Percentiles rank a stretch among this genome's conserved stretches.
These are phyloP conservation scores for Mnemiopsis leidyi DNA, from an alignment of 37 sponge, comb jelly and placozoan species.

Conservation along the genomic window DNA sequence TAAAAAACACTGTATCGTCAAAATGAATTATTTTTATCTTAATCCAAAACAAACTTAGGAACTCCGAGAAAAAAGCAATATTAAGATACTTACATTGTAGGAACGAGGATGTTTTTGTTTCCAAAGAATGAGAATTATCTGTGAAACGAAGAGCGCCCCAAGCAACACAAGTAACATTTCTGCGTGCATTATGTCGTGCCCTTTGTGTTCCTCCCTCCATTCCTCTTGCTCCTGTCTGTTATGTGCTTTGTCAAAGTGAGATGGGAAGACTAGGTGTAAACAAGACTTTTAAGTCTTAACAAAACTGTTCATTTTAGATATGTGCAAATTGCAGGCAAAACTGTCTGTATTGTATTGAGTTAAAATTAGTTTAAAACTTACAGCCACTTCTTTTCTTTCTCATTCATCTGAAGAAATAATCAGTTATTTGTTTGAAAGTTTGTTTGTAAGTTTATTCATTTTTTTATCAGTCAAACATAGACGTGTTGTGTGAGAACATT, in stretches of 20 bases:
- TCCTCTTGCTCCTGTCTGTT: slow-evolving; percentile 13
- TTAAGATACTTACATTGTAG: slow-evolving; percentile 70
- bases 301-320: no score
- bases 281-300: not conserved
- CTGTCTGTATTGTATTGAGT: not conserved
- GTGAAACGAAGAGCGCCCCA: slow-evolving; percentile 78
- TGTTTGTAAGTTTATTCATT: no score
- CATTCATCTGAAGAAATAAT: slow-evolving; percentile 12
- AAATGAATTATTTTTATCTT: no score
- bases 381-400: slow-evolving; percentile 40
- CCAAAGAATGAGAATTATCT: slow-evolving; percentile 87
- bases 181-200: slow-evolving; percentile 96
- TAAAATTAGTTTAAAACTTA: not conserved
- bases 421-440: no score
- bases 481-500: no score
- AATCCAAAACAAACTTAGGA: not conserved
- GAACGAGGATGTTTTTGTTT: slow-evolving; percentile 75
- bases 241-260: not conserved
- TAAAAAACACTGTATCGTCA: no score
- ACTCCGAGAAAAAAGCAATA: not conserved
- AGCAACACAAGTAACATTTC: slow-evolving; percentile 94
- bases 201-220: slow-evolving; percentile 83
- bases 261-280: no score
- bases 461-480: no score
- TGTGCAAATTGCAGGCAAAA: no score